Base-by-base conservation (phyloP, 2,797 vertebrate genomes). In the Sandelia bainsii region DNA sequence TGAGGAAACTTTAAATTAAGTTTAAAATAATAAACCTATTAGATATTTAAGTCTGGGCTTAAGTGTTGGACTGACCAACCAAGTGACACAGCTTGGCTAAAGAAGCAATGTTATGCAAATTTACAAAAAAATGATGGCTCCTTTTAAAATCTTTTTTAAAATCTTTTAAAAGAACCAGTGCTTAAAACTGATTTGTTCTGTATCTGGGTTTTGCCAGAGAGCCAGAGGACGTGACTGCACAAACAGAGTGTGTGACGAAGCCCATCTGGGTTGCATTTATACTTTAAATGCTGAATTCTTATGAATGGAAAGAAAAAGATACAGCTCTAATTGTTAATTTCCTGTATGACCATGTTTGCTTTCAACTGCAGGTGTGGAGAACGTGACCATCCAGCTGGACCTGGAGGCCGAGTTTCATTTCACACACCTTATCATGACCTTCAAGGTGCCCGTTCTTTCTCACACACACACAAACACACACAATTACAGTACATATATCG, bases 361-460 rank as follows among this genome's bases (percentile, higher is more conserved):
- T 53, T 34, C 6, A 4, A 2, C 67, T 52, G 67, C 91, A 99
- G 98, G 97, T 67, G 63, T 98, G 91, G 98, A 99, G 93, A 98
- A 99, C 0, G 98, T 98, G 59, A 98, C 97, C 69, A 93, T 99
- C 85, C 96, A 97, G 87, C 92, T 99, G 92, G 94, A 99, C 91
- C 89, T 99, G 86, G 98, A 99, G 88, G 96, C 98, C 0, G 98
- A 99, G 92, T 99, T 99, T 91, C 98, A 99, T 88, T 99, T 99
- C 91, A 99, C 98, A 84, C 98, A 99, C 91, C 96, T 99, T 90
- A 99, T 99, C 90, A 99, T 99, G 98, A 99, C 98, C 61, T 99
- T 99, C 92, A 99, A 97, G 97, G 98, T 99, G 94, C 92, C 85
- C 20, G 39, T 11, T 57, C 51, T 29, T 20, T 6, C 65, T 23